Percentiles rank a stretch among this genome's conserved stretches.
Evolutionary conservation across 2,797 vertebrate species (phyloP).

Genomic region (Alosa sapidissima): DNA sequence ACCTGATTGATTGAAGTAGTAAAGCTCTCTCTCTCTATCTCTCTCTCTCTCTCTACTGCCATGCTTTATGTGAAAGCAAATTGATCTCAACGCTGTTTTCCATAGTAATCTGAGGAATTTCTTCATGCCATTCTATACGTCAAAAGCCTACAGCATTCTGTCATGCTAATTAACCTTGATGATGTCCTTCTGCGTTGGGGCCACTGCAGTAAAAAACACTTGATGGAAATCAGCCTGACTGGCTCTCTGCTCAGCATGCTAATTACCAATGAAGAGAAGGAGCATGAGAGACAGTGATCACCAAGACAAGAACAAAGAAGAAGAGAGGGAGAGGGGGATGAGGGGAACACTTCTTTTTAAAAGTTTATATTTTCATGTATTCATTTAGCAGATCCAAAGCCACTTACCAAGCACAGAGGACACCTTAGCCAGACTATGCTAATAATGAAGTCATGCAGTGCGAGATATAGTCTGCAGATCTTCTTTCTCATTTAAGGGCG

Average conservation of each 20-base stretch:
- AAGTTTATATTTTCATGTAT: no score
- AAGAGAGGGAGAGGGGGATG: neutral
- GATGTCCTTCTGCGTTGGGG: neutral
- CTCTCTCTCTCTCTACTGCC: no score
- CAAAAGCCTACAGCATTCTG: neutral
- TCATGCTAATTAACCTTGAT: constrained; percentile 47
- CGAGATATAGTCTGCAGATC: no score
- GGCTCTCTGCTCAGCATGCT: neutral
- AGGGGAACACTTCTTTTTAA: no score
- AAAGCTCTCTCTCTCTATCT: no score
- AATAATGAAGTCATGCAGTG: no score
- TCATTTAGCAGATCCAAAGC: no score
- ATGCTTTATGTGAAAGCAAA: no score
- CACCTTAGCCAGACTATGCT: no score
- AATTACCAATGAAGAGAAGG: neutral
- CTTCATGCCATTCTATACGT: neutral
- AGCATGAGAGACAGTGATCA: neutral
- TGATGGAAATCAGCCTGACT: neutral
- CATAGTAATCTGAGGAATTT: neutral
- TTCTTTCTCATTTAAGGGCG: no score
- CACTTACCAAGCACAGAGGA: no score
- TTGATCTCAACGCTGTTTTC: neutral
- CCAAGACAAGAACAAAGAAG: neutral
- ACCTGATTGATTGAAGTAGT: no score
- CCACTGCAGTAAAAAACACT: neutral